phyloP scores from a whole-genome alignment of 2,113 vertebrate genomes.

The Pygoscelis adeliae region DNA sequence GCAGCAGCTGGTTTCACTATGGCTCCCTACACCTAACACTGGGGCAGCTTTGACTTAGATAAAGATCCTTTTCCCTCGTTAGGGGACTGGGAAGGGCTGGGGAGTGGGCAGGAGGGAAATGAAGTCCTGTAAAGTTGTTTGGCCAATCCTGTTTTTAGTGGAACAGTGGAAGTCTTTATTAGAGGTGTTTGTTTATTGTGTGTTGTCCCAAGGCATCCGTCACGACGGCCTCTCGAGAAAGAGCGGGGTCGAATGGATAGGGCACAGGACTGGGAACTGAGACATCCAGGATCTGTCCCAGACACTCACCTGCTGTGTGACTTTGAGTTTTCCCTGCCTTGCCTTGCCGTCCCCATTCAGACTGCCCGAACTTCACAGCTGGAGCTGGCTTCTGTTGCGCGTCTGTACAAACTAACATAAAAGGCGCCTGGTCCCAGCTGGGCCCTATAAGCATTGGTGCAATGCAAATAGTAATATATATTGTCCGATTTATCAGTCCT shows the following conservation, averaged over 20 bases:
- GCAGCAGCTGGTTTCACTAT: conserved; percentile 70
- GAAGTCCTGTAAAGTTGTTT: neutral
- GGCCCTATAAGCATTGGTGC: neutral
- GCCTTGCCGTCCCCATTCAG: neutral
- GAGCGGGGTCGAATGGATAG: neutral
- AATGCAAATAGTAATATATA: neutral
- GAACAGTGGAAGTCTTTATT: neutral
- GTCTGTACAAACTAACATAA: neutral
- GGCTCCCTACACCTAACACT: conserved; percentile 67
- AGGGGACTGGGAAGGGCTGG: conserved; percentile 23
- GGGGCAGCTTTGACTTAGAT: conserved; percentile 60
- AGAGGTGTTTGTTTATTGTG: neutral
- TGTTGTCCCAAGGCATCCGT: neutral
- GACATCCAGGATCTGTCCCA: neutral
- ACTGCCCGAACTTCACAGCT: neutral
- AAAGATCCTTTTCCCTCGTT: conserved; percentile 22
- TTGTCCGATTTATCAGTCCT: neutral
- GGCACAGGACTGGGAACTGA: neutral
- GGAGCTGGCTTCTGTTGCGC: neutral
- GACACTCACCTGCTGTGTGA: neutral
- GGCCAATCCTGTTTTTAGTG: neutral
- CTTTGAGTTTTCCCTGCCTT: neutral
- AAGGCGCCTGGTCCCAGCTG: neutral
- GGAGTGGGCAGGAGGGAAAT: neutral
- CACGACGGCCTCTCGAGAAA: accelerated